Conservation (phyloP, 2,888 invertebrate species). For the Drosophila formosana region DNA sequence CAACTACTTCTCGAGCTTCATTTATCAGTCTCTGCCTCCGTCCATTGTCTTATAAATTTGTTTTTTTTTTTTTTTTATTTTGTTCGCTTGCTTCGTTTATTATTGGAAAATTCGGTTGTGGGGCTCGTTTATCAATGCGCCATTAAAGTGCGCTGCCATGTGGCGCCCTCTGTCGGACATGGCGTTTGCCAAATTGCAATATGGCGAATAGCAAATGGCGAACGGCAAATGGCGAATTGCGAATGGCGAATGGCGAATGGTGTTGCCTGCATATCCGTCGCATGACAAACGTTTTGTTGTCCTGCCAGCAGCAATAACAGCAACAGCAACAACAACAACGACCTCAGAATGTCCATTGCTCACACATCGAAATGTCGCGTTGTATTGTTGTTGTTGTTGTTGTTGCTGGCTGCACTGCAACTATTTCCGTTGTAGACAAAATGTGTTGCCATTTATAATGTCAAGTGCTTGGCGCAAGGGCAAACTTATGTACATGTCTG, state of each 20-base stretch:
- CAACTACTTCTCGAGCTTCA: constrained; percentile 40
- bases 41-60: constrained; percentile 30
- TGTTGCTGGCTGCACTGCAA: constrained; percentile 73
- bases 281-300: constrained; percentile 75
- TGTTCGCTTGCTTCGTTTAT: constrained; percentile 39
- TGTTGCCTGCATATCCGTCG: constrained; percentile 70
- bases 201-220: constrained; percentile 40
- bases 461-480: constrained; percentile 68
- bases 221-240: constrained; percentile 19
- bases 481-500: constrained; percentile 14
- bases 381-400: constrained; percentile 23
- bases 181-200: constrained; percentile 73
- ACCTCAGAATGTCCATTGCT: constrained; percentile 38
- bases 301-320: constrained; percentile 46
- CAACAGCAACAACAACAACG: constrained; percentile 26
- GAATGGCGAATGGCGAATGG: constrained; percentile 47
- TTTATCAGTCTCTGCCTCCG: constrained; percentile 67
- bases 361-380: constrained; percentile 59
- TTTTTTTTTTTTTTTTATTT: constrained; percentile 30
- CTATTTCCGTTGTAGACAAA: constrained; percentile 83
- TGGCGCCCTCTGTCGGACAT: constrained; percentile 64
- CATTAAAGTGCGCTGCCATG: constrained; percentile 72
- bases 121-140: constrained; percentile 74
- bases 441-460: constrained; percentile 83
- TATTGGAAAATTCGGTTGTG: constrained; percentile 40